Conservation (phyloP, 2,113 vertebrate genomes). For the Cyrtonyx montezumae region DNA sequence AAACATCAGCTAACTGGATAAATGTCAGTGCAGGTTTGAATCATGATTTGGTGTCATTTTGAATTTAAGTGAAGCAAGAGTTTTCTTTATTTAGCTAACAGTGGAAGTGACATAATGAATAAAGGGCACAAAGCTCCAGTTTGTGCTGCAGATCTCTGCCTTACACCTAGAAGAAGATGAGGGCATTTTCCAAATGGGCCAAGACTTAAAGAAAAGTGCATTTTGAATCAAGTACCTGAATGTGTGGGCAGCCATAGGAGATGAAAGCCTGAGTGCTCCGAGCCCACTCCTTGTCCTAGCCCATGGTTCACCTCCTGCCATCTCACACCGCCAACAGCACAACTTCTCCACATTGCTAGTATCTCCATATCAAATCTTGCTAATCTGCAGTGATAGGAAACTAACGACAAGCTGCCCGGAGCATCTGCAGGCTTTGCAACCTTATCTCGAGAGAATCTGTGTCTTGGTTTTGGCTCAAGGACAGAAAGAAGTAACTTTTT, state of each 20-base stretch:
- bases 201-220: background rate
- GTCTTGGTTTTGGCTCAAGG: background rate
- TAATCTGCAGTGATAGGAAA: background rate
- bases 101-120: slow-evolving; percentile 26
- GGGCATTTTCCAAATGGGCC: background rate
- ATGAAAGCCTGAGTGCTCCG: background rate
- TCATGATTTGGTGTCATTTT: slow-evolving; percentile 56
- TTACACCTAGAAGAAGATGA: background rate
- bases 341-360: background rate
- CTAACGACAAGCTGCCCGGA: background rate
- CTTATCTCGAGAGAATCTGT: background rate
- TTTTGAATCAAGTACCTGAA: background rate
- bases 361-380: background rate
- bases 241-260: background rate
- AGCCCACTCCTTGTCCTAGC: background rate
- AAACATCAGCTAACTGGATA: slow-evolving; percentile 59
- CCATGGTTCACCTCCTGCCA: background rate
- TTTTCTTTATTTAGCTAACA: slow-evolving; percentile 54
- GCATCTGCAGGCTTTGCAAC: background rate
- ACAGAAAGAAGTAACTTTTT: background rate
- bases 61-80: slow-evolving; percentile 38
- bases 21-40: slow-evolving; percentile 66
- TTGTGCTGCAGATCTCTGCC: slow-evolving; percentile 20
- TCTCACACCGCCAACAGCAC: background rate
- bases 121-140: slow-evolving; percentile 48